Conservation (phyloP, 37 sponge, comb jelly and placozoan genomes). For the Ephydatia muelleri region DNA sequence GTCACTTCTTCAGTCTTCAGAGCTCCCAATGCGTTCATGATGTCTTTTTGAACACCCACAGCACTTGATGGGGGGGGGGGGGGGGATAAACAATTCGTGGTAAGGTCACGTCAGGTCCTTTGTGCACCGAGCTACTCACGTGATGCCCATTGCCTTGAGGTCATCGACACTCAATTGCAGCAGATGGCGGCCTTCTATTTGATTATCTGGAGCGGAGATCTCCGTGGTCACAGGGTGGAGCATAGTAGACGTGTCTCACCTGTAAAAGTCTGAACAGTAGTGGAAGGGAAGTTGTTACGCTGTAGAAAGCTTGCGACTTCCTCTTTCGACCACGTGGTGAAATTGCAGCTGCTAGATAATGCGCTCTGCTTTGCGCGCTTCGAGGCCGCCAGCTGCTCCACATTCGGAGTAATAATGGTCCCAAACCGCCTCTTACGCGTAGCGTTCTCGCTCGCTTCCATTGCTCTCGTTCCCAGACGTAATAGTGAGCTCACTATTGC, state of each 20-base stretch:
- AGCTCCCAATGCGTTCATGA: not conserved
- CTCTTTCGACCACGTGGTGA: not conserved
- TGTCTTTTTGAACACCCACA: slow-evolving; percentile 41
- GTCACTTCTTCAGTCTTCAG: not conserved
- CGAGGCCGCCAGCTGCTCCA: not conserved
- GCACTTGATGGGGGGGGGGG: not conserved
- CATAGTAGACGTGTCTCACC: not conserved
- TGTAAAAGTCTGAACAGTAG: not conserved
- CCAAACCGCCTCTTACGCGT: not conserved
- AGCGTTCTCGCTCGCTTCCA: no score
- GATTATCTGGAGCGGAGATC: slow-evolving; percentile 15
- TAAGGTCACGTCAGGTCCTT: not conserved
- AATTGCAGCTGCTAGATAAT: not conserved
- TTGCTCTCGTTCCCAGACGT: no score
- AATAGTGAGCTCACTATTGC: no score
- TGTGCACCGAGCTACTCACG: slow-evolving; percentile 15
- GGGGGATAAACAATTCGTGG: not conserved
- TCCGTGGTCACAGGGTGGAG: not conserved
- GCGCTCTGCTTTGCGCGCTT: not conserved
- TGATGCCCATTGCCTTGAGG: slow-evolving; percentile 37
- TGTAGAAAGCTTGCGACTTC: not conserved
- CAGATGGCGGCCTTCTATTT: slow-evolving; percentile 40
- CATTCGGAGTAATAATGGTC: not conserved
- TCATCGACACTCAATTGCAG: slow-evolving; percentile 13
- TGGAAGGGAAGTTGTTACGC: not conserved